A percentile compares a stretch with the other conserved stretches of the same genome.
Conservation (phyloP, 2,888 invertebrate genomes). For the Heliconius charithonia region DNA sequence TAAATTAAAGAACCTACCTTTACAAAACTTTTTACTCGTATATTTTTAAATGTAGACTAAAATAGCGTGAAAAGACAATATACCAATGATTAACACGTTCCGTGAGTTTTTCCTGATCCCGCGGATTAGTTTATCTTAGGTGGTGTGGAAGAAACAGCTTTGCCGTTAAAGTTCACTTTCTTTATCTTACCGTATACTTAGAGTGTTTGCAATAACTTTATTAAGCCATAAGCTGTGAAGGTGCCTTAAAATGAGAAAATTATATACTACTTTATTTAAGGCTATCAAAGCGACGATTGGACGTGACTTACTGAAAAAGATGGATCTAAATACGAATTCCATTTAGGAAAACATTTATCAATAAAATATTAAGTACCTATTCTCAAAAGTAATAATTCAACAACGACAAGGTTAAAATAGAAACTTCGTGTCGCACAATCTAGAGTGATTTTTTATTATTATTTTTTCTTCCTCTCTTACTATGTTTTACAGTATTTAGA, state of each 20-base stretch:
- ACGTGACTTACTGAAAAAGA: no score
- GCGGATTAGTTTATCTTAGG: constrained; percentile 49
- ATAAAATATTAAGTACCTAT: no score
- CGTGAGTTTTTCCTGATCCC: constrained; percentile 46
- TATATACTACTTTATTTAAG: neutral
- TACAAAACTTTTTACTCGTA: neutral
- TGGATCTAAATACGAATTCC: no score
- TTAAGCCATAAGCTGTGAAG: constrained; percentile 9
- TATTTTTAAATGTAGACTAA: neutral
- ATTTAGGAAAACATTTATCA: no score
- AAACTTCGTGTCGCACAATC: no score
- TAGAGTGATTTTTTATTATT: neutral
- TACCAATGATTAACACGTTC: constrained; percentile 23
- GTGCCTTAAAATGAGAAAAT: neutral
- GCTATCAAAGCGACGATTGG: no score
- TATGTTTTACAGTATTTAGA: no score
- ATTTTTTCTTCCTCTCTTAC: neutral
- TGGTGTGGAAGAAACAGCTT: constrained; percentile 39
- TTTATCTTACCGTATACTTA: constrained; percentile 30
- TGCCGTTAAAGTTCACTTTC: constrained; percentile 27
- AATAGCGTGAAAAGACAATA: constrained; percentile 38
- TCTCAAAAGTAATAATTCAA: no score
- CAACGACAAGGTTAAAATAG: no score
- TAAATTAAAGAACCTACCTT: neutral
- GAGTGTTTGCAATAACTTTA: constrained; percentile 20